These are phyloP conservation scores for Rhynchonycteris naso DNA, from an alignment of 2,797 vertebrate genomes.

Conservation along the genomic window DNA sequence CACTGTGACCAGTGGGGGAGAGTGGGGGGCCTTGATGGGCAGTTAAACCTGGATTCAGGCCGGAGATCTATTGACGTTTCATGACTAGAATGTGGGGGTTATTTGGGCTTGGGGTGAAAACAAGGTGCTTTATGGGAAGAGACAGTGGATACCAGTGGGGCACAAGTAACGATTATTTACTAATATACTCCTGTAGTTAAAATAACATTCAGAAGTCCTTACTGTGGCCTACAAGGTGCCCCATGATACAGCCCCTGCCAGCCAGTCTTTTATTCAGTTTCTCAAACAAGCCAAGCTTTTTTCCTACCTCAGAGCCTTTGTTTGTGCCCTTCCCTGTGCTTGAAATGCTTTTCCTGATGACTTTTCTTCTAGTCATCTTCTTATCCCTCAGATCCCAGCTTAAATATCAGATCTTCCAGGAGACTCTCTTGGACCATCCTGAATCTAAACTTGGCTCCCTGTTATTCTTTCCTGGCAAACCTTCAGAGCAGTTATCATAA, in stretches of 20 bases:
- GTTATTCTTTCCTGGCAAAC: constrained; percentile 60
- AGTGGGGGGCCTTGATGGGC: neutral
- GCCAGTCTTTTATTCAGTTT: neutral
- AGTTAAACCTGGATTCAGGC: neutral
- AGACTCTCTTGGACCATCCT: neutral
- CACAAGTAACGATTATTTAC: neutral
- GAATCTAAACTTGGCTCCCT: constrained; percentile 41
- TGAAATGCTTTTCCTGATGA: neutral
- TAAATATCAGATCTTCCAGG: neutral
- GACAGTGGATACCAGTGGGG: neutral
- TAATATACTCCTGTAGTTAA: neutral
- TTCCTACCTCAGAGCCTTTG: neutral
- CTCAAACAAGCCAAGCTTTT: neutral
- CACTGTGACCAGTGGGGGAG: neutral
- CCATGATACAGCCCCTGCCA: neutral
- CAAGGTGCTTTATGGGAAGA: neutral
- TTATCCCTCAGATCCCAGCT: neutral
- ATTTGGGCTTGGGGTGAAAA: neutral
- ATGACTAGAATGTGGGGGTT: neutral
- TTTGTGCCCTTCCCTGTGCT: neutral
- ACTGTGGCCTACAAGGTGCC: rapidly evolving
- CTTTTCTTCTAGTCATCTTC: neutral
- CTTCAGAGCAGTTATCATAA: constrained; percentile 66
- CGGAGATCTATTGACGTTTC: neutral
- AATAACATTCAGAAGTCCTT: neutral